A percentile compares a stretch with the other conserved stretches of the same genome.
phyloP scores from a whole-genome alignment of 2,888 invertebrate species.

The Mythimna pallens region DNA sequence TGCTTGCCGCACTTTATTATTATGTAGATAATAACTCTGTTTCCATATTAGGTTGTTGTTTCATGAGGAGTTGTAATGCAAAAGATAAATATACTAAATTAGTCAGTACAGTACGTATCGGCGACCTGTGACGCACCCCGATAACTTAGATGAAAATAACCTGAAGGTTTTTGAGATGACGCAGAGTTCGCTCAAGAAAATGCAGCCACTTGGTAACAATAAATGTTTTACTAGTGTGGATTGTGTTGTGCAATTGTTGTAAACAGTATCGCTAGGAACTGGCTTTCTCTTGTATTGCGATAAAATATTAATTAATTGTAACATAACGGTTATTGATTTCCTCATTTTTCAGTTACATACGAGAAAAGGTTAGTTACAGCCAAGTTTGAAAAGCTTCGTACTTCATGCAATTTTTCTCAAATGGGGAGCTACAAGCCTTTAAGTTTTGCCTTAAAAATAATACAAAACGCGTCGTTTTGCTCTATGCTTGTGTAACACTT shows the following conservation, averaged over 20 bases:
- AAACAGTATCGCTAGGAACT: constrained; percentile 22
- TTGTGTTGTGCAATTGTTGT: constrained; percentile 18
- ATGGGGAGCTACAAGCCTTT: not conserved
- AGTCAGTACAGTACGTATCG: constrained; percentile 29
- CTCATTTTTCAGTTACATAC: constrained; percentile 12
- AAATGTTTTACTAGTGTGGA: constrained; percentile 16
- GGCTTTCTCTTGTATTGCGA: constrained; percentile 37
- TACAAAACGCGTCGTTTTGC: constrained; percentile 13
- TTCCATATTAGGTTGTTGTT: constrained; percentile 32
- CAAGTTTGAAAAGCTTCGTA: not conserved
- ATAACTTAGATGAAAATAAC: constrained; percentile 53
- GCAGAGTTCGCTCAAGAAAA: constrained; percentile 28
- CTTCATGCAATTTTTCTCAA: not conserved
- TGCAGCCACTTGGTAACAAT: constrained; percentile 29
- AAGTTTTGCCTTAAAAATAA: constrained; percentile 12
- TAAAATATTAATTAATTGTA: constrained; percentile 38
- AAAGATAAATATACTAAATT: constrained; percentile 43
- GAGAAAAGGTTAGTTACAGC: constrained; percentile 1
- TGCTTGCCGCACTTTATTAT: constrained; percentile 20
- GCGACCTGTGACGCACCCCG: constrained; percentile 53
- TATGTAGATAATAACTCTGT: constrained; percentile 24
- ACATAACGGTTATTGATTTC: constrained; percentile 10
- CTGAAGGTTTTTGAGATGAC: constrained; percentile 35
- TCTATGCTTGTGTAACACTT: constrained; percentile 40
- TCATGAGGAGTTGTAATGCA: constrained; percentile 26